These are phyloP conservation scores for Danaus chrysippus DNA, from an alignment of 2,888 invertebrate species.

Conservation along the genomic window DNA sequence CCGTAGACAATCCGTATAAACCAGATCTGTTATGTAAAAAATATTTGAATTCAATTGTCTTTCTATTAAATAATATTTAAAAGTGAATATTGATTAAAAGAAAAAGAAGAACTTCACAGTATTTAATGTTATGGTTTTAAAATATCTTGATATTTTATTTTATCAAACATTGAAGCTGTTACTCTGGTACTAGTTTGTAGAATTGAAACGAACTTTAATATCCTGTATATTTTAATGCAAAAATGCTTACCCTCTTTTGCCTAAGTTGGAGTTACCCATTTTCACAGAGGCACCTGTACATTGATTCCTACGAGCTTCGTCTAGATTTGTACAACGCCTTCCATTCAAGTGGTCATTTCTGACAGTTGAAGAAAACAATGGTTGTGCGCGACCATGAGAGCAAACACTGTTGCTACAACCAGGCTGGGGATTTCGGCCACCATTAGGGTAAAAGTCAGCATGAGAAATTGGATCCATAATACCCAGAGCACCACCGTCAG, in stretches of 20 bases:
- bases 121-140: too few species aligned
- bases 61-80: constrained; percentile 10
- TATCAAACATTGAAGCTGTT: too few species aligned
- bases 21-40: constrained; percentile 23
- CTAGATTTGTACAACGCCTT: constrained; percentile 33
- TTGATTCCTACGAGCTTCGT: constrained; percentile 28
- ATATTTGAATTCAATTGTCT: background rate
- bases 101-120: too few species aligned
- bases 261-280: constrained; percentile 29
- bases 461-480: constrained; percentile 42
- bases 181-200: too few species aligned
- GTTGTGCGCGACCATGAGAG: constrained; percentile 38
- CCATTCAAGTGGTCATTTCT: constrained; percentile 38
- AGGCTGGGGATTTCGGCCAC: constrained; percentile 42
- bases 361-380: constrained; percentile 39
- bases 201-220: too few species aligned
- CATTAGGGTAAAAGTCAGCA: constrained; percentile 49
- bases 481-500: constrained; percentile 44
- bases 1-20: constrained; percentile 25
- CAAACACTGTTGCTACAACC: constrained; percentile 40
- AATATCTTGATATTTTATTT: too few species aligned
- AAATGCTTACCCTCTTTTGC: constrained; percentile 30
- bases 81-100: background rate
- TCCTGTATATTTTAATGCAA: too few species aligned
- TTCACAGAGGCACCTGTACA: constrained; percentile 23